These are phyloP conservation scores for Cecropterus lyciades DNA, from an alignment of 1,140 invertebrate species.

Conservation along the genomic window DNA sequence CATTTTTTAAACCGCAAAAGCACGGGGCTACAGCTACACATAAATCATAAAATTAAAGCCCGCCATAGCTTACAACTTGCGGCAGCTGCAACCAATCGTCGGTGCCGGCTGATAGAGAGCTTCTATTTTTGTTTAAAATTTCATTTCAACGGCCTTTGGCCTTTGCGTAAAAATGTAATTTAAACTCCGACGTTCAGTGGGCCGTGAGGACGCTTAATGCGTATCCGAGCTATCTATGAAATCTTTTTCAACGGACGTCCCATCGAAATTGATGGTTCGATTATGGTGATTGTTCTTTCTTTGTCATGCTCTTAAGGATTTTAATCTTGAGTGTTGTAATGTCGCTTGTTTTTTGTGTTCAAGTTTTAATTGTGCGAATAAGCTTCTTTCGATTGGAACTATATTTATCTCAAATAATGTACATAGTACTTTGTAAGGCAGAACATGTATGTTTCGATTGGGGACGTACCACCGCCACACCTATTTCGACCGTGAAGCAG, in stretches of 20 bases:
- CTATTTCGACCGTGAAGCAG: too few relatives aligned
- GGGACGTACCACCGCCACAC: too few relatives aligned
- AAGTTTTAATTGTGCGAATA: not conserved
- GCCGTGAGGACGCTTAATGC: constrained; percentile 9
- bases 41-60: too few relatives aligned
- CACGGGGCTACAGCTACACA: too few relatives aligned
- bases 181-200: constrained; percentile 4
- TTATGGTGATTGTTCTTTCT: constrained; percentile 20
- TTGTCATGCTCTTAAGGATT: constrained; percentile 5
- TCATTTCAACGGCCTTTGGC: constrained; percentile 33
- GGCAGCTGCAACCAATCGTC: constrained; percentile 32
- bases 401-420: too few relatives aligned
- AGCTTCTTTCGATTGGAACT: too few relatives aligned
- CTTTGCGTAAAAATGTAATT: constrained; percentile 31
- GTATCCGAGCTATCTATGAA: constrained; percentile 12
- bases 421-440: too few relatives aligned
- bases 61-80: not conserved
- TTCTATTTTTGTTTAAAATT: constrained; percentile 42
- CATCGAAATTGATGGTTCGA: constrained; percentile 12
- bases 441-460: too few relatives aligned
- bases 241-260: constrained; percentile 18
- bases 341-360: not conserved
- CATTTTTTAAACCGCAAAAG: too few relatives aligned
- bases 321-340: constrained; percentile 1
- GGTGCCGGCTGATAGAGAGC: constrained; percentile 35